phyloP scores from a whole-genome alignment of 2,113 vertebrate genomes.

The Pteruthius melanotis region DNA sequence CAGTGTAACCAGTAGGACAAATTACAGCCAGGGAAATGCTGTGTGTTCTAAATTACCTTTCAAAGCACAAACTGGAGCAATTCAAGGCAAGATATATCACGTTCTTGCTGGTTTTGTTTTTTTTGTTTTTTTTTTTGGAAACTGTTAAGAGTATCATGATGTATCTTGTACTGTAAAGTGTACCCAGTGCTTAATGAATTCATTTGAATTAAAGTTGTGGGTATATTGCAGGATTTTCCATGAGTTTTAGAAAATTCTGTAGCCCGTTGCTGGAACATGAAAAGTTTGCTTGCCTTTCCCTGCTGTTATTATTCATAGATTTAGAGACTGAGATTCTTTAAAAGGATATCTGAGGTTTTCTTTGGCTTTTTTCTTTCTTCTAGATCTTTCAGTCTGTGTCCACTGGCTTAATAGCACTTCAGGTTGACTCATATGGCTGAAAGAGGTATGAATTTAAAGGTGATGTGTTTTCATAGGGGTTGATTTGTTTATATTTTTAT shows the following conservation, averaged over 20 bases:
- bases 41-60: background rate
- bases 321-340: background rate
- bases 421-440: background rate
- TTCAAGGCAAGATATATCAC: background rate
- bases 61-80: background rate
- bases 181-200: background rate
- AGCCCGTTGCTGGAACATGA: background rate
- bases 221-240: background rate
- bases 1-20: background rate
- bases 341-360: background rate
- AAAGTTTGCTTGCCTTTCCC: background rate
- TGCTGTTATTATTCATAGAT: background rate
- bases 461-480: background rate
- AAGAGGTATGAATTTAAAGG: background rate
- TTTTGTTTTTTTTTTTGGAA: background rate
- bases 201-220: background rate
- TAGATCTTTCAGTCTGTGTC: background rate
- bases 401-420: background rate
- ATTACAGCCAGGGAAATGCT: background rate
- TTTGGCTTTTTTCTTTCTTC: background rate
- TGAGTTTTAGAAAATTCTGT: background rate
- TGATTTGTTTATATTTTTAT: background rate
- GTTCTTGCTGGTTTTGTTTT: accelerated
- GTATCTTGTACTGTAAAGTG: background rate
- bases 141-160: background rate